A percentile compares a stretch with the other conserved stretches of the same genome.
phyloP scores from a whole-genome alignment of 2,113 vertebrate species.

The Halichoerus grypus region DNA sequence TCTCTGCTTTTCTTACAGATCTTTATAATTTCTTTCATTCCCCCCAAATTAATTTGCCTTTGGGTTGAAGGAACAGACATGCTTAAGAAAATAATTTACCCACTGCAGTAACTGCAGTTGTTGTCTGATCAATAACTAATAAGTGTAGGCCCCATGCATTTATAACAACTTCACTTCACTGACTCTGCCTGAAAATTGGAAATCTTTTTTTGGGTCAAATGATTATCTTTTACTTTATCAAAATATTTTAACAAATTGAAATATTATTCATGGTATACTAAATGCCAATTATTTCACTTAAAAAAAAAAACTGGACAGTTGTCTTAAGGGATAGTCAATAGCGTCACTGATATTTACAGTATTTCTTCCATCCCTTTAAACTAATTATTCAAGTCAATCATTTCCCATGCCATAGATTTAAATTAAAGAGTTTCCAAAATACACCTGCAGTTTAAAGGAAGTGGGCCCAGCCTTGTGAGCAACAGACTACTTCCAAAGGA shows the following conservation, averaged over 20 bases:
- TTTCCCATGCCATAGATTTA: not conserved
- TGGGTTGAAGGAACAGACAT: not conserved
- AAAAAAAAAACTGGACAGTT: not conserved
- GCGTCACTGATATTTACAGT: not conserved
- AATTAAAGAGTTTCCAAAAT: not conserved
- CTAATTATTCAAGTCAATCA: not conserved
- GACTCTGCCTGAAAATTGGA: not conserved
- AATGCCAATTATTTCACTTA: slow-evolving; percentile 12
- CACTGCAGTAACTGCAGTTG: not conserved
- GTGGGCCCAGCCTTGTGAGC: accelerated
- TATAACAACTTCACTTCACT: slow-evolving; percentile 52
- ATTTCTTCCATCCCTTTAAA: not conserved
- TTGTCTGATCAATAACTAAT: slow-evolving; percentile 31
- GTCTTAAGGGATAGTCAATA: not conserved
- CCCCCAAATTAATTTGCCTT: not conserved
- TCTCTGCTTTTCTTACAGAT: not conserved
- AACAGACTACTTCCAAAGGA: not conserved
- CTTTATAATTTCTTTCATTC: not conserved
- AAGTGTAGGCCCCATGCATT: not conserved
- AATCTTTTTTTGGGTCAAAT: not conserved
- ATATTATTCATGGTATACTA: not conserved
- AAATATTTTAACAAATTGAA: slow-evolving; percentile 41
- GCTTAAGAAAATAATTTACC: not conserved
- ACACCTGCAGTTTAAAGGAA: not conserved
- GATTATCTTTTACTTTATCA: slow-evolving; percentile 10